Conservation (phyloP, 2,113 vertebrate genomes). For the Progne subis region DNA sequence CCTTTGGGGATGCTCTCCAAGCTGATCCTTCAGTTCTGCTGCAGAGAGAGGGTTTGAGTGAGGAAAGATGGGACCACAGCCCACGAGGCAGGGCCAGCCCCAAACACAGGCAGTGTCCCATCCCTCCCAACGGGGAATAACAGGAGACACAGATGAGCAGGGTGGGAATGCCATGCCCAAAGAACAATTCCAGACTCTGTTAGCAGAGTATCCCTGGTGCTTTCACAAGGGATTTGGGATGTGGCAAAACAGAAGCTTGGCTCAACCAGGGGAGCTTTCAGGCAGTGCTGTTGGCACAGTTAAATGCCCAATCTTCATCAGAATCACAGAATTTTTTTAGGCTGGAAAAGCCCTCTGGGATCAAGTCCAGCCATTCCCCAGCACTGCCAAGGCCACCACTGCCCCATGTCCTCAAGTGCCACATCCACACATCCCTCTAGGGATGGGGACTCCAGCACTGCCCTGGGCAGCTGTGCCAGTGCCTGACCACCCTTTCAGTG, state of each 20-base stretch:
- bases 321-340: background rate
- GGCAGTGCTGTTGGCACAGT: background rate
- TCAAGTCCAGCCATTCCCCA: background rate
- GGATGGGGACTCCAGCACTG: background rate
- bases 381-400: background rate
- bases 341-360: background rate
- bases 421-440: background rate
- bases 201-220: fast-evolving
- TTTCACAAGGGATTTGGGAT: background rate
- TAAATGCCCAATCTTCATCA: background rate
- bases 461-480: background rate
- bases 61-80: fast-evolving
- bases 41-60: background rate
- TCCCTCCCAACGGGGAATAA: background rate
- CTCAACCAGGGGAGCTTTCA: background rate
- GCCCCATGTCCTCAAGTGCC: background rate
- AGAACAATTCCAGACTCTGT: background rate
- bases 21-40: background rate
- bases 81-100: background rate
- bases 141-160: fast-evolving
- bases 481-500: background rate
- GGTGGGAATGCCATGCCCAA: fast-evolving
- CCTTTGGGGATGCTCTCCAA: background rate
- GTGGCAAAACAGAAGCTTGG: background rate
- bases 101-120: background rate